These are phyloP conservation scores for Chloroceryle amazona DNA, from an alignment of 2,797 vertebrate genomes.

Conservation along the genomic window DNA sequence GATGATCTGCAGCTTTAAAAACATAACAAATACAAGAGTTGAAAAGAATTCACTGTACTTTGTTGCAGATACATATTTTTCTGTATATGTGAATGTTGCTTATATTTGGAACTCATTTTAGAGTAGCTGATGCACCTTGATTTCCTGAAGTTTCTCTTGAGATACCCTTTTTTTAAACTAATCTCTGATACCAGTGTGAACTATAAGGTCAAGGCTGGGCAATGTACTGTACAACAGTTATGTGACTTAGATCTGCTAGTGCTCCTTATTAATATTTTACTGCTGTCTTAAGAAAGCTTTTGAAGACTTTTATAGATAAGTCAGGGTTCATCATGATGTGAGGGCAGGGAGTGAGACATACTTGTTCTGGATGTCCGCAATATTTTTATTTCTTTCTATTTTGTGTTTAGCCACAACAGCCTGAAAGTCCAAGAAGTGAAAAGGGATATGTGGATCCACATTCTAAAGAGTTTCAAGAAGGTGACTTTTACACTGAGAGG, in stretches of 20 bases:
- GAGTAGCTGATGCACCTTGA: not conserved
- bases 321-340: not conserved
- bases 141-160: not conserved
- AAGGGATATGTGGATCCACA: slow-evolving; percentile 2
- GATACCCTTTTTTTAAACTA: not conserved
- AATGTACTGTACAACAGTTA: not conserved
- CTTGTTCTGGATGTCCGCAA: not conserved
- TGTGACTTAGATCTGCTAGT: not conserved
- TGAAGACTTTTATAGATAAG: not conserved
- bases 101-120: not conserved
- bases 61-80: not conserved
- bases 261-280: not conserved
- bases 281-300: not conserved
- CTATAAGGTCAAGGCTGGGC: not conserved
- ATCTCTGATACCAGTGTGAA: not conserved
- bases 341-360: not conserved
- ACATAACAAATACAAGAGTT: not conserved
- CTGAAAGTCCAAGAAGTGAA: slow-evolving; percentile 31
- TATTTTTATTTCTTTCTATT: slow-evolving; percentile 10
- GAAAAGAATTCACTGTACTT: not conserved
- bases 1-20: not conserved
- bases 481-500: slow-evolving; percentile 24
- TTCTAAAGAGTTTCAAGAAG: slow-evolving; percentile 46
- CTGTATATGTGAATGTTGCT: not conserved
- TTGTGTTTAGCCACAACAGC: slow-evolving; percentile 5